phyloP scores from a whole-genome alignment of 2,797 vertebrate genomes.

The Darevskia mixta region DNA sequence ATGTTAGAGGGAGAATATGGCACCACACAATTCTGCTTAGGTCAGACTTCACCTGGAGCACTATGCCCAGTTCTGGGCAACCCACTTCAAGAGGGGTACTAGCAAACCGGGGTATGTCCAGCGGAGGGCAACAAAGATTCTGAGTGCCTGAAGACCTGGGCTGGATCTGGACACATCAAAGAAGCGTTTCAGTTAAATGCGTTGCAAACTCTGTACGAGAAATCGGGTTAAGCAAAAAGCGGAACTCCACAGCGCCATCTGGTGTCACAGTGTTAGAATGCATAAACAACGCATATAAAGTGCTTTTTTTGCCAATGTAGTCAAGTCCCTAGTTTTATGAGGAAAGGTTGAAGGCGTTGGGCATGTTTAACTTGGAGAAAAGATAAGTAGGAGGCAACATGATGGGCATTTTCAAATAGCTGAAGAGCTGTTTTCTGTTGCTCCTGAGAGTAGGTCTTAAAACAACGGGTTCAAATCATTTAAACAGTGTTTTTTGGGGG shows the following conservation, averaged over 20 bases:
- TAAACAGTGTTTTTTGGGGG: no score
- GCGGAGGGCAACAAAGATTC: not conserved
- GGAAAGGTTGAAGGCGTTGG: not conserved
- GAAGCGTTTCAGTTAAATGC: no score
- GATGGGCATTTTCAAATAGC: not conserved
- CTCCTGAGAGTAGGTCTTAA: not conserved
- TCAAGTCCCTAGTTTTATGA: not conserved
- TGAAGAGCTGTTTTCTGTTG: not conserved
- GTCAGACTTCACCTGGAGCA: not conserved
- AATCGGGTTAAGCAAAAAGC: no score
- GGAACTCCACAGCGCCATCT: no score
- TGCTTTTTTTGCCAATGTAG: no score
- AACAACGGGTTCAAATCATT: no score
- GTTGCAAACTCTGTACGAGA: no score
- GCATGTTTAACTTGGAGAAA: not conserved
- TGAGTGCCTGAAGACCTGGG: not conserved
- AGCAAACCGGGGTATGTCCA: not conserved
- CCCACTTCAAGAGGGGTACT: not conserved
- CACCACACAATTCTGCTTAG: not conserved
- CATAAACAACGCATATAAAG: no score
- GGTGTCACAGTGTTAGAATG: no score
- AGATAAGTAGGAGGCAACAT: not conserved
- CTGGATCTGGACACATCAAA: no score
- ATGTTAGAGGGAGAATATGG: not conserved
- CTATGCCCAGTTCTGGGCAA: no score